These are phyloP conservation scores for Dryomyza anilis DNA, from an alignment of 2,888 invertebrate genomes.

Conservation along the genomic window DNA sequence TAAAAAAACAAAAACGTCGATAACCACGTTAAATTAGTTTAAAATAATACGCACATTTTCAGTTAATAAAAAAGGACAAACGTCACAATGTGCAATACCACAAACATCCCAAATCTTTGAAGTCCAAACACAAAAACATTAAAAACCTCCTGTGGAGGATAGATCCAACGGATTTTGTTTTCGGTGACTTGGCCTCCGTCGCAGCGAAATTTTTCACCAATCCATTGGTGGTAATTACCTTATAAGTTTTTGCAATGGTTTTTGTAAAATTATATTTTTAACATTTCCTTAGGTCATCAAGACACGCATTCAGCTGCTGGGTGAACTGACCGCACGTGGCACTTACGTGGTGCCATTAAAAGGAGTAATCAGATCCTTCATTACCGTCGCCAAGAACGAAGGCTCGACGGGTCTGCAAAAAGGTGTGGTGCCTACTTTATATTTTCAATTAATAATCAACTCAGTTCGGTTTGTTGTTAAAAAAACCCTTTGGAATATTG, in stretches of 20 bases:
- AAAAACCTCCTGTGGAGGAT: no score
- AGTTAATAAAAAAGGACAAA: no score
- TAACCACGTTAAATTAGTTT: no score
- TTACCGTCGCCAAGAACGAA: constrained; percentile 79
- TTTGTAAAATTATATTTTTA: no score
- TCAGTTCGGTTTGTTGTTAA: constrained; percentile 64
- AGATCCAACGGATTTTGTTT: constrained; percentile 56
- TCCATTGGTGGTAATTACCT: constrained; percentile 73
- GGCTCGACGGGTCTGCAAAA: constrained; percentile 78
- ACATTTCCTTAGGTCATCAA: constrained; percentile 70
- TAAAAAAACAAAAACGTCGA: no score
- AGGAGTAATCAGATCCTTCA: constrained; percentile 79
- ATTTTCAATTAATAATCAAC: constrained; percentile 88
- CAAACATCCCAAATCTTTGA: no score
- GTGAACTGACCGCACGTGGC: constrained; percentile 76
- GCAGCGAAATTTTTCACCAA: constrained; percentile 87
- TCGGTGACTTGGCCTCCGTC: constrained; percentile 78
- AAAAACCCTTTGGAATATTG: no score
- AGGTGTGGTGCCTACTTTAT: constrained; percentile 83
- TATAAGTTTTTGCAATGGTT: background rate
- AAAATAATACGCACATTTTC: no score
- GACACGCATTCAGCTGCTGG: constrained; percentile 86
- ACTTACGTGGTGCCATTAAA: constrained; percentile 74
- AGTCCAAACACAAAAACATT: no score
- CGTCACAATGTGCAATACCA: no score